Conservation (phyloP, 35 echinoderm and acorn worm genomes). For the Acanthaster planci region DNA sequence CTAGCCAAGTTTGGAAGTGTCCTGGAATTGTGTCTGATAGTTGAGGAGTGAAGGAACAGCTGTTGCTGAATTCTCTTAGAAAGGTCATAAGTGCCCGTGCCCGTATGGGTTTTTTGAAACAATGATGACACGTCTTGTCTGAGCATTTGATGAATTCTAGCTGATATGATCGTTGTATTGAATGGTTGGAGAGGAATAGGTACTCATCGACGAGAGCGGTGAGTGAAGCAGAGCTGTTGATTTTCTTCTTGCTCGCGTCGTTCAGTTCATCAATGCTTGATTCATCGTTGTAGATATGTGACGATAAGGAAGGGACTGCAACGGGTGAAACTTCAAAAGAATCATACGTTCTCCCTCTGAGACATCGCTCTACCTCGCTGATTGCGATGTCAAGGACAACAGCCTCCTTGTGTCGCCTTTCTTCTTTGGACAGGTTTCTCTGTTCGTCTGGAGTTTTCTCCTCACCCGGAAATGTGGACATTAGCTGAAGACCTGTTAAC, state of each 20-base stretch:
- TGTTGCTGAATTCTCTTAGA: no score
- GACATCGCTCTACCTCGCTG: background rate
- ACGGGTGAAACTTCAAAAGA: background rate
- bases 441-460: background rate
- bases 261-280: background rate
- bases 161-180: background rate
- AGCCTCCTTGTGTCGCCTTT: no score
- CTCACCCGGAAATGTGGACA: background rate
- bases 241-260: background rate
- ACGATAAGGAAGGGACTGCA: no score
- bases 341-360: background rate
- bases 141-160: slow-evolving; percentile 1
- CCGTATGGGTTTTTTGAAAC: background rate
- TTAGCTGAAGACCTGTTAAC: background rate
- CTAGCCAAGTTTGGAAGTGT: no score
- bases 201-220: background rate
- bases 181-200: background rate
- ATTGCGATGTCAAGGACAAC: background rate
- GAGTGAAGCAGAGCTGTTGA: background rate
- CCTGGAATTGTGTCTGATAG: no score
- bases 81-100: background rate
- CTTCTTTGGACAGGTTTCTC: no score
- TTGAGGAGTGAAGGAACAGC: no score
- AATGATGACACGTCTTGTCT: background rate
- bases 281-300: background rate